Percentiles rank a stretch among this genome's conserved stretches.
These are phyloP conservation scores for Unio pictorum DNA, from an alignment of 2,888 invertebrate genomes.

Conservation along the genomic window DNA sequence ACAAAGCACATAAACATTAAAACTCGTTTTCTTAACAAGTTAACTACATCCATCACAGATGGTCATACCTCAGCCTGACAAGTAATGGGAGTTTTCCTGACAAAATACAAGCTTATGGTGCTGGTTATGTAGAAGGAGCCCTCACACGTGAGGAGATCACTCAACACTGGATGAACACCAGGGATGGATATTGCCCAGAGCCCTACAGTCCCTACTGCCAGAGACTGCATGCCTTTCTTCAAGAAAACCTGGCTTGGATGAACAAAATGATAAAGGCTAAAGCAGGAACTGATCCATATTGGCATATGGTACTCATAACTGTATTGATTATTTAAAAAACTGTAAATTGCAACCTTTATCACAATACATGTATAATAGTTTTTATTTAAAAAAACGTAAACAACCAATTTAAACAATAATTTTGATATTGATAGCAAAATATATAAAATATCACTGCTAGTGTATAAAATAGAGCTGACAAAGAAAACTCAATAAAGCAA, in stretches of 20 bases:
- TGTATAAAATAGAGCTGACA: too few relatives aligned
- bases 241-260: conserved; percentile 78
- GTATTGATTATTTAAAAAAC: background rate
- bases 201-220: conserved; percentile 75
- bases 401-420: too few relatives aligned
- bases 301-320: conserved; percentile 81
- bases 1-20: too few relatives aligned
- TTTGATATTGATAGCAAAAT: too few relatives aligned
- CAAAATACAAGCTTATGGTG: conserved; percentile 86
- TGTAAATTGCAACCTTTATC: too few relatives aligned
- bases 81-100: conserved; percentile 83
- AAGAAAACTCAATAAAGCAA: too few relatives aligned
- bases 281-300: conserved; percentile 78
- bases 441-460: too few relatives aligned
- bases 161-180: conserved; percentile 83
- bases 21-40: too few relatives aligned
- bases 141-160: conserved; percentile 82
- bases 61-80: conserved; percentile 86
- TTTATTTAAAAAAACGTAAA: too few relatives aligned
- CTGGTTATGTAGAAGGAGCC: conserved; percentile 87
- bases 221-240: conserved; percentile 78
- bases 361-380: too few relatives aligned
- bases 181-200: conserved; percentile 76
- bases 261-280: conserved; percentile 75
- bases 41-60: conserved; percentile 74